These are phyloP conservation scores for Nothocercus nigrocapillus DNA, from an alignment of 2,113 vertebrate genomes.

Conservation along the genomic window DNA sequence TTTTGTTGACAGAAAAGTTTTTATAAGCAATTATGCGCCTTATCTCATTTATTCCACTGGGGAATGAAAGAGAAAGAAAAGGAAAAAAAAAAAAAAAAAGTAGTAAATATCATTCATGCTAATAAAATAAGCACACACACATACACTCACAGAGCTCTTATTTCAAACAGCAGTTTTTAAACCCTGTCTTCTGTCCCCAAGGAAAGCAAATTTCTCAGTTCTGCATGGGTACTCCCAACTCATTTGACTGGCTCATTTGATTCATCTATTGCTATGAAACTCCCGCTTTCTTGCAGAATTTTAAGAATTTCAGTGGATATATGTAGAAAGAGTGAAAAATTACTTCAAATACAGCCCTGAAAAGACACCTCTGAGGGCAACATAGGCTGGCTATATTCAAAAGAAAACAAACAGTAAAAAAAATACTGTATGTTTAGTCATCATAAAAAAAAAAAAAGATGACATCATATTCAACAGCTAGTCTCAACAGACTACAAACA, in stretches of 20 bases:
- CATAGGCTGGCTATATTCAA: neutral
- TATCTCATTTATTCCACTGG: neutral
- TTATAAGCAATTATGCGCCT: neutral
- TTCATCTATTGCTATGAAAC: conserved; percentile 21
- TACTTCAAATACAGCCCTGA: neutral
- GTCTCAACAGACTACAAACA: neutral
- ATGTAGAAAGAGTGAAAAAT: conserved; percentile 15
- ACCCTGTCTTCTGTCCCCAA: neutral
- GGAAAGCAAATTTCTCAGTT: neutral
- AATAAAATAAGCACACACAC: neutral
- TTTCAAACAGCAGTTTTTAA: neutral
- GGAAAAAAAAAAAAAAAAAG: neutral
- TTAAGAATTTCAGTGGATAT: conserved; percentile 57
- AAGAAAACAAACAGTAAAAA: neutral
- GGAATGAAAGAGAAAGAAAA: neutral
- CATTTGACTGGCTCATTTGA: neutral
- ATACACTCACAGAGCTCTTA: neutral
- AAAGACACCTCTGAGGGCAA: neutral
- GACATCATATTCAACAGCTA: neutral
- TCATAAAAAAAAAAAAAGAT: conserved; percentile 49
- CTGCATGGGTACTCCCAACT: neutral
- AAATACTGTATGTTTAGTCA: neutral
- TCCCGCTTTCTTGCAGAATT: conserved; percentile 32
- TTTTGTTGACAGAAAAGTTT: neutral
- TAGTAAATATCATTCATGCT: neutral